Percentiles rank a stretch among this genome's conserved stretches.
Conservation (phyloP, 2,113 vertebrate species). For the Podilymbus podiceps region DNA sequence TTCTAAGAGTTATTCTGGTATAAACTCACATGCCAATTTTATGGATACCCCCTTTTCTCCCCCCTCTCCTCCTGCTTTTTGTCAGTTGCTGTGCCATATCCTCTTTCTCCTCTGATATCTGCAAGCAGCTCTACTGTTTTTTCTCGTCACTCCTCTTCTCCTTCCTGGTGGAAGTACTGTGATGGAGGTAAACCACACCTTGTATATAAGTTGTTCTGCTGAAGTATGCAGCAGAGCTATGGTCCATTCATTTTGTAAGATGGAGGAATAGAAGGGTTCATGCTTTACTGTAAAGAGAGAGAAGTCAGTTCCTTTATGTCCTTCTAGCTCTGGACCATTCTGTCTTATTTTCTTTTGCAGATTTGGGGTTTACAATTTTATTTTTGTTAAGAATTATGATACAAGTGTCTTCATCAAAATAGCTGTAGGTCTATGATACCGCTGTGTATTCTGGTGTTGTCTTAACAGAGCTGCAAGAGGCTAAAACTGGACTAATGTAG, state of each 20-base stretch:
- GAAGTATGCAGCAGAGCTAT: background rate
- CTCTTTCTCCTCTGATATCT: background rate
- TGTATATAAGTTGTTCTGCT: background rate
- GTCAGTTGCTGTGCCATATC: background rate
- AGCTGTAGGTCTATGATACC: background rate
- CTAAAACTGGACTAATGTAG: background rate
- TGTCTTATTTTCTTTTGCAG: background rate
- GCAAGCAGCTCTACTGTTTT: background rate
- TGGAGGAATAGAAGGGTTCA: background rate
- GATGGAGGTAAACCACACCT: background rate
- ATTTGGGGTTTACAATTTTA: background rate
- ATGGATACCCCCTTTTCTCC: background rate
- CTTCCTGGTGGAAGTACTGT: background rate
- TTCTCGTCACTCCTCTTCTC: background rate
- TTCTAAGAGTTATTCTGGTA: background rate
- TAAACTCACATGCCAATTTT: background rate
- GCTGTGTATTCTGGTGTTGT: background rate
- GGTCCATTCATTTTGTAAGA: background rate
- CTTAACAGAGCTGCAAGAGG: background rate
- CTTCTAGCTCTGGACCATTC: background rate
- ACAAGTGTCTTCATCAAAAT: background rate
- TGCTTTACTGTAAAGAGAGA: background rate
- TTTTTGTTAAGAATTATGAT: background rate
- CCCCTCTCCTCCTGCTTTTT: background rate
- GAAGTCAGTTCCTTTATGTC: background rate